These are phyloP conservation scores for Gobio gobio DNA, from an alignment of 2,113 vertebrate genomes.

Conservation along the genomic window DNA sequence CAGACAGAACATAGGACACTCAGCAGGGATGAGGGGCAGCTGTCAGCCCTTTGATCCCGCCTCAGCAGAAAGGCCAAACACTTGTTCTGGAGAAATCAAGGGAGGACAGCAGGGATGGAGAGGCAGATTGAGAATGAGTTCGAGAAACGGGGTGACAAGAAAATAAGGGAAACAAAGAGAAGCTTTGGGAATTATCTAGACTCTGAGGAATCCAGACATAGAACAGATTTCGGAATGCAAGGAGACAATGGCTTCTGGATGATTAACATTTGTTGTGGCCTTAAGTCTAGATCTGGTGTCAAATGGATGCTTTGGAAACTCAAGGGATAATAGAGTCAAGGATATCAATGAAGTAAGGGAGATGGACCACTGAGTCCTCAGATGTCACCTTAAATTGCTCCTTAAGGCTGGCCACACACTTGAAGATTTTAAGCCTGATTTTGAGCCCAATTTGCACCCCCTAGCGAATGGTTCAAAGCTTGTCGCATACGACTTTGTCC, in stretches of 20 bases:
- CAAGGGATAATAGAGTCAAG: constrained; percentile 4
- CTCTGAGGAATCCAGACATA: not conserved
- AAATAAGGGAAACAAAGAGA: constrained; percentile 36
- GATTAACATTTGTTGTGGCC: constrained; percentile 34
- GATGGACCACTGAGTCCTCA: not conserved
- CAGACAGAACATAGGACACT: constrained; percentile 36
- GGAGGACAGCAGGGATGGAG: constrained; percentile 13
- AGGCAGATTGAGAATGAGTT: constrained; percentile 22
- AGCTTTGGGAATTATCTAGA: constrained; percentile 8
- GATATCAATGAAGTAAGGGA: not conserved
- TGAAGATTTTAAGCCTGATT: no score
- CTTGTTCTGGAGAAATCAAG: constrained; percentile 35
- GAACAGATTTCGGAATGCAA: constrained; percentile 31
- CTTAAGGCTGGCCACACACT: not conserved
- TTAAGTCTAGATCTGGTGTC: constrained; percentile 27
- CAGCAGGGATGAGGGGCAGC: constrained; percentile 42
- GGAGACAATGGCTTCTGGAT: constrained; percentile 38
- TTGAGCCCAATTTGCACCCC: no score
- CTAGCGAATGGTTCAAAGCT: no score
- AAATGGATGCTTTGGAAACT: constrained; percentile 47
- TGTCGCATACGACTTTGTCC: no score
- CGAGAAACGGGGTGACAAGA: not conserved
- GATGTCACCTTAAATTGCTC: not conserved
- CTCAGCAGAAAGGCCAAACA: constrained; percentile 14
- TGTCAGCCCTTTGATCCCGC: constrained; percentile 42